A percentile compares a stretch with the other conserved stretches of the same genome.
These are phyloP conservation scores for Tragelaphus buxtoni DNA, from an alignment of 2,113 vertebrate genomes.

Conservation along the genomic window DNA sequence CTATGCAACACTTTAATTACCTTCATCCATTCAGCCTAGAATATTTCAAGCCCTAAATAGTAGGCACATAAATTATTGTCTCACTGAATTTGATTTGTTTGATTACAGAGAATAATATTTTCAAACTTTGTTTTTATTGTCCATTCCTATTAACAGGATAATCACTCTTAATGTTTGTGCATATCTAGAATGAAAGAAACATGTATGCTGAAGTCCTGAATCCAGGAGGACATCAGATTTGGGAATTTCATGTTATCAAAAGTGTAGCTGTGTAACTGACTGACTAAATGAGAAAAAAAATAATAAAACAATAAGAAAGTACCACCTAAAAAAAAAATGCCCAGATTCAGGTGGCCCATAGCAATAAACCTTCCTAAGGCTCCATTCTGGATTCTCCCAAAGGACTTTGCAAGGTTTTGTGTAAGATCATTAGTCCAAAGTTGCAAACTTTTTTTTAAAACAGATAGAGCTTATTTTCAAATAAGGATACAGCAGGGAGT, in stretches of 20 bases:
- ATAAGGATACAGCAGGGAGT: not conserved
- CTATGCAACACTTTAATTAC: not conserved
- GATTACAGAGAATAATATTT: not conserved
- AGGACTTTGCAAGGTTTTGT: not conserved
- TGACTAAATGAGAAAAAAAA: not conserved
- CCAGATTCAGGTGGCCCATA: accelerated
- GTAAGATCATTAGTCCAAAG: not conserved
- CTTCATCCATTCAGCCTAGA: not conserved
- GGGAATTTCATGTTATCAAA: not conserved
- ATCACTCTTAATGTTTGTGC: not conserved
- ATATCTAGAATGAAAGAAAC: not conserved
- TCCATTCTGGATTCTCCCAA: not conserved
- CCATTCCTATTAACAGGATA: not conserved
- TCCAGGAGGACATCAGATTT: not conserved
- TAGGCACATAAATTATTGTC: not conserved
- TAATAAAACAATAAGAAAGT: not conserved
- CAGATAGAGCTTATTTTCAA: not conserved
- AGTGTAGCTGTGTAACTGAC: not conserved
- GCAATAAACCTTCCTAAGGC: not conserved
- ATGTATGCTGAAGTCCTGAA: not conserved
- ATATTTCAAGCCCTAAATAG: not conserved
- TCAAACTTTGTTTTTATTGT: not conserved
- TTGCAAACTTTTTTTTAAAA: not conserved
- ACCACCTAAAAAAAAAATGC: not conserved
- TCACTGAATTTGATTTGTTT: not conserved